Evolutionary conservation across 1,140 invertebrate species (phyloP).

Genomic region (Drosophila bocki): DNA sequence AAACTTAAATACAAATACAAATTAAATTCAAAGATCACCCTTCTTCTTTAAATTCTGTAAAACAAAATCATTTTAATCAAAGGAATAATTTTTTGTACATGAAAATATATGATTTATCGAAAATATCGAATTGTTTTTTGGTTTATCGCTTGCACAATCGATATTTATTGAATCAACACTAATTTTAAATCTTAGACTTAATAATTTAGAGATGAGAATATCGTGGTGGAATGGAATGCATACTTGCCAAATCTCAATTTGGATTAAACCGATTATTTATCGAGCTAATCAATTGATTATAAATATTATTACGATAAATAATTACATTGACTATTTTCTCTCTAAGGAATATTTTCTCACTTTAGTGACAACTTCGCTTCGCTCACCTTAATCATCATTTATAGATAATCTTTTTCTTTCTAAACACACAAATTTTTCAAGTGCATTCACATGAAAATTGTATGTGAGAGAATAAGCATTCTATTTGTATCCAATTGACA

Average conservation of each 20-base stretch:
- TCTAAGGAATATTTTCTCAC: not conserved
- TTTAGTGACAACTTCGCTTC: not conserved
- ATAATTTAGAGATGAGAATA: too few species aligned
- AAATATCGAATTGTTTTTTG: not conserved
- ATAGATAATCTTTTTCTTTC: not conserved
- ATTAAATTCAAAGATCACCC: too few species aligned
- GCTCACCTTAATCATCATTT: not conserved
- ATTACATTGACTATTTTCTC: not conserved
- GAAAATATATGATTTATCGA: not conserved
- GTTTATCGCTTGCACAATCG: not conserved
- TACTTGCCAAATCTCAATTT: too few species aligned
- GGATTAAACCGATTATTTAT: too few species aligned
- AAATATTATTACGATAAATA: not conserved
- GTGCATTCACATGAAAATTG: not conserved
- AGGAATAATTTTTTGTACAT: not conserved
- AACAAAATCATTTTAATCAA: not conserved
- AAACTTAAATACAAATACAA: too few species aligned
- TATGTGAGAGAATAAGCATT: not conserved
- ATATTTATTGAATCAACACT: not conserved
- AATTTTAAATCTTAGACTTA: too few species aligned
- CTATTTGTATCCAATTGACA: conserved; percentile 50
- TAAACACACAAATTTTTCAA: not conserved
- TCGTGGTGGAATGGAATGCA: too few species aligned
- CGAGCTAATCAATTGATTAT: too few species aligned
- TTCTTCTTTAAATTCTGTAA: not conserved